phyloP scores from a whole-genome alignment of 2,888 invertebrate species.

The Tanypteryx hageni region DNA sequence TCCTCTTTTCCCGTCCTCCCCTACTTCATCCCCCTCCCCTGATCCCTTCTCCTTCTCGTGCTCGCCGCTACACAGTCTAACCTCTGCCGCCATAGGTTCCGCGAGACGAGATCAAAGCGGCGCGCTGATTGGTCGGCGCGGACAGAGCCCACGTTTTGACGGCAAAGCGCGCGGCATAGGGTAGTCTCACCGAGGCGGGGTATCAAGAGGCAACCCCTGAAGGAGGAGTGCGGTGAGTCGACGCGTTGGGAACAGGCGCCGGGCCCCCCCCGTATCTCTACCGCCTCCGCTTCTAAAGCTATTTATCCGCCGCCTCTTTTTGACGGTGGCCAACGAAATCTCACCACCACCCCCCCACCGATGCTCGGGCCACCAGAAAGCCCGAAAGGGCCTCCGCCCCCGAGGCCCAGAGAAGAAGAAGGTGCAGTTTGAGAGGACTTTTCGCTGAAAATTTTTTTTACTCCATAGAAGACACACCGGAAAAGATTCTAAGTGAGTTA shows the following conservation, averaged over 20 bases:
- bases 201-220: constrained; percentile 29
- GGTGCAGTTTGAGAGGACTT: not conserved
- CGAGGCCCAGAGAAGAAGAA: not conserved
- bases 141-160: constrained; percentile 62
- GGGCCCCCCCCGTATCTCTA: not conserved
- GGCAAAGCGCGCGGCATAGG: constrained; percentile 46
- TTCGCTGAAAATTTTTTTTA: not conserved
- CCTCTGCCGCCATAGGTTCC: constrained; percentile 65
- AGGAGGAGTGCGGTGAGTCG: not conserved
- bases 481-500: too few species aligned
- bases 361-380: constrained; percentile 47
- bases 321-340: not conserved
- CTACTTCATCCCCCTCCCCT: not conserved
- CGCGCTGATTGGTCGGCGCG: constrained; percentile 70
- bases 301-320: not conserved
- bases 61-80: constrained; percentile 57
- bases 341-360: not conserved
- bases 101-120: constrained; percentile 69
- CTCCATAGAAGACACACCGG: too few species aligned
- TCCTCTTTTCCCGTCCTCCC: not conserved
- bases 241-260: not conserved
- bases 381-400: constrained; percentile 49
- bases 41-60: constrained; percentile 18
- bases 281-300: not conserved
- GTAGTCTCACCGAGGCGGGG: constrained; percentile 64